phyloP scores from a whole-genome alignment of 2,797 vertebrate genomes.

The Mycteria americana region DNA sequence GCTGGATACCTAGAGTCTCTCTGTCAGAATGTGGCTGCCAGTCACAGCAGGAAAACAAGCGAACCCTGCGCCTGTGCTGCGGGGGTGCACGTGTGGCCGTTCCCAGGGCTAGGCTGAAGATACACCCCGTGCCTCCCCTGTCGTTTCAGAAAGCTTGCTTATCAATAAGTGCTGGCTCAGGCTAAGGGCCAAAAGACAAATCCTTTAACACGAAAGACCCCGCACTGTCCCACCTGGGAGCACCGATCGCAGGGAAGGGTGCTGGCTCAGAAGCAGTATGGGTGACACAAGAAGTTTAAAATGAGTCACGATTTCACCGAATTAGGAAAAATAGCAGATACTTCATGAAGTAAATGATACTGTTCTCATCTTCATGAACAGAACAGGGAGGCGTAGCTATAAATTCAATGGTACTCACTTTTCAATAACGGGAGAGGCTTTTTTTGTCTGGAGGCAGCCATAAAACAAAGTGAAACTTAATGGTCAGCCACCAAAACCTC shows the following conservation, averaged over 20 bases:
- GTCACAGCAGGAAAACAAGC: neutral
- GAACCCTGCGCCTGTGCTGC: neutral
- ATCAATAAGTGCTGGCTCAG: neutral
- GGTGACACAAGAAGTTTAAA: neutral
- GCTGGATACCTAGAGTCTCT: neutral
- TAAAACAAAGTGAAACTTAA: neutral
- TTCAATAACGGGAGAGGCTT: neutral
- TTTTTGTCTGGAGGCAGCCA: neutral
- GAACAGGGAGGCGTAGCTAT: neutral
- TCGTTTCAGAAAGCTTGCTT: neutral
- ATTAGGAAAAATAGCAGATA: neutral
- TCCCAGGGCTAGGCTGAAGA: neutral
- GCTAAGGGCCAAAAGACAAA: no score
- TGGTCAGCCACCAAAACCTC: neutral
- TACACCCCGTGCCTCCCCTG: neutral
- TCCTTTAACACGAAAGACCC: fast-evolving
- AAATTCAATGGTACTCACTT: neutral
- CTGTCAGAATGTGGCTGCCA: neutral
- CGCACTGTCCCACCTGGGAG: neutral
- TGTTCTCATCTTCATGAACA: neutral
- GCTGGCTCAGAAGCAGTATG: neutral
- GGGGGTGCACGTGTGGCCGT: neutral
- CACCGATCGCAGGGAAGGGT: neutral
- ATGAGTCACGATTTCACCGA: neutral
- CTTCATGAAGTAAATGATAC: neutral